phyloP scores from a whole-genome alignment of 1,140 invertebrate genomes.

The Protaetia brevitarsis region DNA sequence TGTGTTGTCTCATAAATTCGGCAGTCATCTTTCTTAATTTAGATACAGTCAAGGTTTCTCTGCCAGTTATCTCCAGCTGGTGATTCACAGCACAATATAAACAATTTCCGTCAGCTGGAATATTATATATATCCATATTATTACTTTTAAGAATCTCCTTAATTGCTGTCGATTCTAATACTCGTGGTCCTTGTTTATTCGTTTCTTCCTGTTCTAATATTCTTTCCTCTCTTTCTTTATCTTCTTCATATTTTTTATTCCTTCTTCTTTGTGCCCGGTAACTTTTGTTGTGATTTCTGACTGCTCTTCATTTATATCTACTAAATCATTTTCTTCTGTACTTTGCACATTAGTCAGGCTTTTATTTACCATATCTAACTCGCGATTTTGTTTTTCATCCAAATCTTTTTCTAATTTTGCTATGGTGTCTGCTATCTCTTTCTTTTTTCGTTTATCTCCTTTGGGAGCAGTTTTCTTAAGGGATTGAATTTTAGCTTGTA shows the following conservation, averaged over 20 bases:
- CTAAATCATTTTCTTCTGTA: conserved; percentile 34
- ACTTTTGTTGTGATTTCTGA: conserved; percentile 48
- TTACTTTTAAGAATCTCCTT: conserved; percentile 64
- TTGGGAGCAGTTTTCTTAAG: conserved; percentile 86
- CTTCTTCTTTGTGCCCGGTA: conserved; percentile 83
- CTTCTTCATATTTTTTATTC: conserved; percentile 79
- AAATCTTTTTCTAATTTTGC: conserved; percentile 74
- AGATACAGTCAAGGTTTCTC: conserved; percentile 50
- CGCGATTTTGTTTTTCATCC: conserved; percentile 56
- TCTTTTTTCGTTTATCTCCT: conserved; percentile 92
- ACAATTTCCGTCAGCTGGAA: conserved; percentile 92
- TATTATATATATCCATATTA: conserved; percentile 69
- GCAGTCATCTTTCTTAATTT: conserved; percentile 71
- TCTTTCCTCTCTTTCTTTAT: conserved; percentile 71
- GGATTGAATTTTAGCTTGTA: conserved; percentile 82
- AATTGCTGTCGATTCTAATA: conserved; percentile 67
- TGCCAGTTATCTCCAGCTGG: conserved; percentile 61
- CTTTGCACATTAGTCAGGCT: background rate
- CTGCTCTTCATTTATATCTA: conserved; percentile 34
- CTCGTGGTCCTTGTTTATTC: conserved; percentile 70
- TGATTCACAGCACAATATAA: conserved; percentile 88
- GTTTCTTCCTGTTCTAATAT: conserved; percentile 74
- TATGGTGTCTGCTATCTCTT: conserved; percentile 82
- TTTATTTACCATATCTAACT: conserved; percentile 44
- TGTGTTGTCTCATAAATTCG: conserved; percentile 69